Percentiles rank a stretch among this genome's conserved stretches.
phyloP scores from a whole-genome alignment of 2,797 vertebrate species.

The Kryptolebias ocellatus region DNA sequence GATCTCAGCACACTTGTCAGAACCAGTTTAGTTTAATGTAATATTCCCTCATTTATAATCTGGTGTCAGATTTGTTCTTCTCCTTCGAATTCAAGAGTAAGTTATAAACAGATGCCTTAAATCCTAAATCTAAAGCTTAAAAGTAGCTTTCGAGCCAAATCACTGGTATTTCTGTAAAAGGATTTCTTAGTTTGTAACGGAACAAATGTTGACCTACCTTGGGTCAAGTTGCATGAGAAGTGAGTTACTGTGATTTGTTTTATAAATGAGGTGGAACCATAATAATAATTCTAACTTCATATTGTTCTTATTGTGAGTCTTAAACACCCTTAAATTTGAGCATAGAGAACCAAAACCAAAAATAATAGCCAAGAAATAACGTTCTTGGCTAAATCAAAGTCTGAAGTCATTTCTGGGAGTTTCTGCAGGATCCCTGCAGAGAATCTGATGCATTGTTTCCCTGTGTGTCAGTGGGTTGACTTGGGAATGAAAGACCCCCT shows the following conservation, averaged over 20 bases:
- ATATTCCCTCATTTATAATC: constrained; percentile 21
- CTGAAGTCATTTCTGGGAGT: constrained; percentile 44
- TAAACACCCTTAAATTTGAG: too few relatives aligned
- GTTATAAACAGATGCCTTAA: constrained; percentile 57
- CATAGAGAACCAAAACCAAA: too few relatives aligned
- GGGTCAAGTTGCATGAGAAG: too few relatives aligned
- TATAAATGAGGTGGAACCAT: not conserved
- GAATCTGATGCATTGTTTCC: constrained; percentile 41
- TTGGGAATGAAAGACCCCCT: constrained; percentile 40
- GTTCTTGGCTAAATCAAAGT: constrained; percentile 26
- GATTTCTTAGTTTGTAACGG: too few relatives aligned
- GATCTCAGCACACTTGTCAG: too few relatives aligned
- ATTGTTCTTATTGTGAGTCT: too few relatives aligned
- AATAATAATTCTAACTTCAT: too few relatives aligned
- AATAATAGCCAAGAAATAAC: too few relatives aligned
- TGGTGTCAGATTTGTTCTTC: constrained; percentile 16
- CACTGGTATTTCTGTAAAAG: not conserved
- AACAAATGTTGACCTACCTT: too few relatives aligned
- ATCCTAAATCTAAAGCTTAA: constrained; percentile 26
- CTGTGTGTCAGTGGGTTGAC: constrained; percentile 30
- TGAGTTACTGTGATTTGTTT: not conserved
- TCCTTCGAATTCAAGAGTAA: constrained; percentile 47
- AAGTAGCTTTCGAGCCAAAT: constrained; percentile 32
- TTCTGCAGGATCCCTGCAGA: constrained; percentile 23
- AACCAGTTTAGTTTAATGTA: too few relatives aligned